These are phyloP conservation scores for Nycteola revayana DNA, from an alignment of 2,888 invertebrate genomes.

Conservation along the genomic window DNA sequence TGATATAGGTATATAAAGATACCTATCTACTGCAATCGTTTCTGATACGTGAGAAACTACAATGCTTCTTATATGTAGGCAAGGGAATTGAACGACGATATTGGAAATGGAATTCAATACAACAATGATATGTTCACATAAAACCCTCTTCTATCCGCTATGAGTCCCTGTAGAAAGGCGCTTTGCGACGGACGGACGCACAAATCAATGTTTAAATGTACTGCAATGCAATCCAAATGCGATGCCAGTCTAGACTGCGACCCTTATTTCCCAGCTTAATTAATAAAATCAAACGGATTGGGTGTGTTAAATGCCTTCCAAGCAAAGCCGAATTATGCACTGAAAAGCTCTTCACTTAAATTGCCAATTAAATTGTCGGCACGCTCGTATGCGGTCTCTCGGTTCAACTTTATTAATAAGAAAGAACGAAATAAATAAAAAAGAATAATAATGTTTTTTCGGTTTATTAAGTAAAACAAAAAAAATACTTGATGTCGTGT, in stretches of 20 bases:
- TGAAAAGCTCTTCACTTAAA: conserved; percentile 17
- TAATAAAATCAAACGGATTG: conserved; percentile 45
- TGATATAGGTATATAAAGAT: too few relatives aligned
- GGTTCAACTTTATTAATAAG: too few relatives aligned
- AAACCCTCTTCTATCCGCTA: conserved; percentile 10
- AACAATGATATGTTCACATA: conserved; percentile 25
- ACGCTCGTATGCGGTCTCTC: conserved; percentile 5
- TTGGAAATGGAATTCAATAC: conserved; percentile 31
- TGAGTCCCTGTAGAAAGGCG: conserved; percentile 8
- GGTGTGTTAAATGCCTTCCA: conserved; percentile 20
- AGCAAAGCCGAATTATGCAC: conserved; percentile 2
- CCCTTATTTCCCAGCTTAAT: conserved; percentile 36
- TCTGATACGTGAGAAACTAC: conserved; percentile 16
- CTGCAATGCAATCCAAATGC: conserved; percentile 45
- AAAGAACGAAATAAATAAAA: too few relatives aligned
- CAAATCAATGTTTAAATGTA: conserved; percentile 60
- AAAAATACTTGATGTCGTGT: too few relatives aligned
- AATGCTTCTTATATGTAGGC: conserved; percentile 18
- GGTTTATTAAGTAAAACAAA: too few relatives aligned
- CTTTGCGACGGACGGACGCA: conserved; percentile 42
- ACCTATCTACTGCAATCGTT: too few relatives aligned
- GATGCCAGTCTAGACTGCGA: conserved; percentile 45
- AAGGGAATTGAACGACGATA: conserved; percentile 26
- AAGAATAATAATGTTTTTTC: too few relatives aligned
- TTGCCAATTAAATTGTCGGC: conserved; percentile 23